Conservation (phyloP, 2,113 vertebrate genomes). For the Hucho hucho region DNA sequence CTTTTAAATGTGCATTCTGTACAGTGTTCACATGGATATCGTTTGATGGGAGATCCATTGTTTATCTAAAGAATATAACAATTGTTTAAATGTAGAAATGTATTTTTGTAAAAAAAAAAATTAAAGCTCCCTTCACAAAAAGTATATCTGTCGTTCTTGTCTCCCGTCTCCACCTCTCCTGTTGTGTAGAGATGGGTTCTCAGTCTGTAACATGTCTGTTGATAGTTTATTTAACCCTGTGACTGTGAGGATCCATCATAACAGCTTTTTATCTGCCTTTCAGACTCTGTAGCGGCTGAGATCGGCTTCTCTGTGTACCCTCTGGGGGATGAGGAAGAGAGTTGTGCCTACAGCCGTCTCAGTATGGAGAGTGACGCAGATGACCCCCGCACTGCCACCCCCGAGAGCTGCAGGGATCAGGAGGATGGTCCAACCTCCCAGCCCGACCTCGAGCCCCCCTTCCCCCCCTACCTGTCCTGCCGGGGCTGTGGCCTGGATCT, state of each 20-base stretch:
- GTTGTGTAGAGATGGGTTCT: no score
- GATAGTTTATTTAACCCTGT: not conserved
- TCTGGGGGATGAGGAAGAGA: slow-evolving; percentile 85
- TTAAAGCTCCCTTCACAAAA: no score
- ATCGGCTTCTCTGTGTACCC: slow-evolving; percentile 83
- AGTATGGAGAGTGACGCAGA: slow-evolving; percentile 87
- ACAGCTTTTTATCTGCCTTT: not conserved
- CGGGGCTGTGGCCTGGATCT: slow-evolving; percentile 81
- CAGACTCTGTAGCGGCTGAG: slow-evolving; percentile 85
- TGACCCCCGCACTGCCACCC: slow-evolving; percentile 70
- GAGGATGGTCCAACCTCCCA: slow-evolving; percentile 47
- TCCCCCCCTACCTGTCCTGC: slow-evolving; percentile 80
- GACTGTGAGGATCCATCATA: no score
- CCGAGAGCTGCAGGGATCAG: slow-evolving; percentile 61
- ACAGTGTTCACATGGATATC: no score
- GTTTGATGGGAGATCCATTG: no score
- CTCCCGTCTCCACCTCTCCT: no score
- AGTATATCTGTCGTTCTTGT: no score
- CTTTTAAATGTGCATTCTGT: no score
- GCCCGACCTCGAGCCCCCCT: slow-evolving; percentile 53
- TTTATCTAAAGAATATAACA: no score
- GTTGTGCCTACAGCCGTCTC: slow-evolving; percentile 80
- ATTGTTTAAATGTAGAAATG: no score
- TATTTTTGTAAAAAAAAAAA: no score
- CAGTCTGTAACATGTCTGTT: not conserved